phyloP scores from a whole-genome alignment of 2,888 invertebrate genomes.

The Leptinotarsa tumamoca region DNA sequence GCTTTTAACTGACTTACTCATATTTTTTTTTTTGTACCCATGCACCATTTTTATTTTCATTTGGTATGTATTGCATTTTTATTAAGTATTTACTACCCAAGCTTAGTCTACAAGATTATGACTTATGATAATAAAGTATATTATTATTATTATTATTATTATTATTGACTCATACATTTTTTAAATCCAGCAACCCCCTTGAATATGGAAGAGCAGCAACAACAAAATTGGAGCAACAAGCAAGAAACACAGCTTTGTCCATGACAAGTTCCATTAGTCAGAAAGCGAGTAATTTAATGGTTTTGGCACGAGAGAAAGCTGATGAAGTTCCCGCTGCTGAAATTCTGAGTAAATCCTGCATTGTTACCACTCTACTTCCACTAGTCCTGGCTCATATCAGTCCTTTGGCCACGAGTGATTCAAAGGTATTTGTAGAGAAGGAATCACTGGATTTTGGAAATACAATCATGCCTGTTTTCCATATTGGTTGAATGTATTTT shows the following conservation, averaged over 20 bases:
- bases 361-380: conserved; percentile 83
- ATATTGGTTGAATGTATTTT: too few species aligned
- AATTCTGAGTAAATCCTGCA: conserved; percentile 72
- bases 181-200: conserved; percentile 60
- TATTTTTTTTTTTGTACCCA: too few species aligned
- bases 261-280: conserved; percentile 84
- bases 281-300: conserved; percentile 81
- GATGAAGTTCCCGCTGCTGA: conserved; percentile 71
- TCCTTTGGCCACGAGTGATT: conserved; percentile 84
- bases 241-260: conserved; percentile 77
- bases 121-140: too few species aligned
- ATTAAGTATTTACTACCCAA: too few species aligned
- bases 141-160: too few species aligned
- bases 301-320: conserved; percentile 79
- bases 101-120: too few species aligned
- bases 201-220: conserved; percentile 63
- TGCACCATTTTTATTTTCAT: too few species aligned
- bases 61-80: too few species aligned
- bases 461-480: too few species aligned
- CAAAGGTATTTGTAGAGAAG: conserved; percentile 72
- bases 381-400: conserved; percentile 87
- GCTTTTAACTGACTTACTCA: too few species aligned
- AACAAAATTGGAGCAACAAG: conserved; percentile 68
- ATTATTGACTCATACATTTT: background rate
- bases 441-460: too few species aligned